These are phyloP conservation scores for Taenaris catops DNA, from an alignment of 2,888 invertebrate genomes.

Conservation along the genomic window DNA sequence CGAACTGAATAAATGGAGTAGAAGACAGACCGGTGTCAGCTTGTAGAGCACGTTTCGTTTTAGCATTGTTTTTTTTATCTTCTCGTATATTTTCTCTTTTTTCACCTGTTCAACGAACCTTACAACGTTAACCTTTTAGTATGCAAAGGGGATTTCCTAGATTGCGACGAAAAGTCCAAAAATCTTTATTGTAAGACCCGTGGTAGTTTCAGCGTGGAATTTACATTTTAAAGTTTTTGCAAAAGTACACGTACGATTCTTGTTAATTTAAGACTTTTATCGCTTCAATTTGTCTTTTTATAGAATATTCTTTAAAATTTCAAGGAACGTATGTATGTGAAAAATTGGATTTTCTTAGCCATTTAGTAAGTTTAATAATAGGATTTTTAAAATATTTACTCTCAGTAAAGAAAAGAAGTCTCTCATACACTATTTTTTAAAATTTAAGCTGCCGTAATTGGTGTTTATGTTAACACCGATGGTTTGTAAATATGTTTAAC, in stretches of 20 bases:
- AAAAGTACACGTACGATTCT: slow-evolving; percentile 1
- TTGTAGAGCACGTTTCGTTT: slow-evolving; percentile 18
- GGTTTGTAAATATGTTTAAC: too few relatives aligned
- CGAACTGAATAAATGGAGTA: background rate
- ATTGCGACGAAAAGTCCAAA: slow-evolving; percentile 22
- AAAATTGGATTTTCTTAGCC: too few relatives aligned
- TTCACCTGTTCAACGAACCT: slow-evolving; percentile 26
- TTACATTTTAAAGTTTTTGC: slow-evolving; percentile 10
- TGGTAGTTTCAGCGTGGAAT: slow-evolving; percentile 8
- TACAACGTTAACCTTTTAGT: slow-evolving; percentile 31
- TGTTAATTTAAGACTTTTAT: background rate
- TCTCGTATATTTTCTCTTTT: slow-evolving; percentile 18
- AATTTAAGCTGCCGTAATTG: too few relatives aligned
- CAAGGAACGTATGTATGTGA: too few relatives aligned
- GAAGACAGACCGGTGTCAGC: background rate
- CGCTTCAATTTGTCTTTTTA: background rate
- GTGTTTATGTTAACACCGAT: too few relatives aligned
- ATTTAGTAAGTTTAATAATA: too few relatives aligned
- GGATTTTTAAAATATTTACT: too few relatives aligned
- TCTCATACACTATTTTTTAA: too few relatives aligned
- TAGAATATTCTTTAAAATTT: too few relatives aligned
- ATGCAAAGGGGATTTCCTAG: slow-evolving; percentile 29
- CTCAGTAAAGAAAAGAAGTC: too few relatives aligned
- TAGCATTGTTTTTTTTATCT: slow-evolving; percentile 16
- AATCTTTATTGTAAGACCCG: slow-evolving; percentile 21